Evolutionary conservation across 2,797 vertebrate species (phyloP), one percentile per base, ranked within the genome.

Genomic region (Typhlichthys eigenmanni): DNA sequence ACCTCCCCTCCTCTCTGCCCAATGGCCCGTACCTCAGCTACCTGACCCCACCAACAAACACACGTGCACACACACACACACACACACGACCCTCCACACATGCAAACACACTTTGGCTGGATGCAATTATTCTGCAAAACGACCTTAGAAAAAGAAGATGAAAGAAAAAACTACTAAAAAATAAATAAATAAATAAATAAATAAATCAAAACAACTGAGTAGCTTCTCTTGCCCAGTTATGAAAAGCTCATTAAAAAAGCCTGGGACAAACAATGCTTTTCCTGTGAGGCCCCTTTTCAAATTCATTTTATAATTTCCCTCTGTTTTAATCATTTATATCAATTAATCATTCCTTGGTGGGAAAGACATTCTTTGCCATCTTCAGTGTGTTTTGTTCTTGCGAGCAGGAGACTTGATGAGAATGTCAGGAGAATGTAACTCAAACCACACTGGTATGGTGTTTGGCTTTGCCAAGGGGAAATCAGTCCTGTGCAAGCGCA

Each of bases 281-380:
- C 96, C 95, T 96, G 85, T 88, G 95, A 97, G 96, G 94, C 94
- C 90, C 92, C 93, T 94, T 88, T 97, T 96, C 94, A 97, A 95
- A 96, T 93, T 91, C 95, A 92, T 92, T 95, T 93, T 92, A 90
- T 95, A 95, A 95, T 96, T 96, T 96, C 94, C 94, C 93, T 91
- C 92, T 95, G 91, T 92, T 93, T 97, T 95, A 97, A 96, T 97
- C 94, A 95, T 97, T 97, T 95, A 95, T 95, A 97, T 96, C 96
- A 98, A 98, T 98, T 98, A 98, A 98, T 98, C 96, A 96, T 96
- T 95, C 95, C 94, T 95, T 94, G 94, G 94, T 95, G 90, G 93
- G 94, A 95, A 96, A 94, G 90, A 95, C 90, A 93, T 96, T 95
- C 95, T 95, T 95, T 88, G 89, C 93, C 93, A 92, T 95, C 93